phyloP scores from a whole-genome alignment of 2,113 vertebrate genomes.

The Corvus cornix region DNA sequence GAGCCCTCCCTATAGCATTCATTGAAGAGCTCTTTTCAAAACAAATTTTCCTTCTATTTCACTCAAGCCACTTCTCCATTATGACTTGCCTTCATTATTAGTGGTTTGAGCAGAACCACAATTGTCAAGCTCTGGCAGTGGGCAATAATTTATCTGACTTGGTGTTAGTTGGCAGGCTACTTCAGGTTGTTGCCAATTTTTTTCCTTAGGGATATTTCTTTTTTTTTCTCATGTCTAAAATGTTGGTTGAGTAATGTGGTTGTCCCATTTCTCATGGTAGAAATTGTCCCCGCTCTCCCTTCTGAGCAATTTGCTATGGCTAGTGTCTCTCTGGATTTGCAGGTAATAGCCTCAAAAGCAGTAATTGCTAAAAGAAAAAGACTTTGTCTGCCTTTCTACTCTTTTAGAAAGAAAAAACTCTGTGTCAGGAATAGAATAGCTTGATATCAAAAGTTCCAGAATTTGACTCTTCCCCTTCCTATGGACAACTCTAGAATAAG shows the following conservation, averaged over 20 bases:
- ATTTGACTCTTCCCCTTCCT: neutral
- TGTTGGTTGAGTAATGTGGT: neutral
- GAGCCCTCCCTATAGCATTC: neutral
- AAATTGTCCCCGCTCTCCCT: neutral
- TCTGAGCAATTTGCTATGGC: neutral
- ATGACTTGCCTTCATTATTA: neutral
- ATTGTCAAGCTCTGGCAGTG: accelerated
- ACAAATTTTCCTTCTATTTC: neutral
- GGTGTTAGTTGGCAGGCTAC: neutral
- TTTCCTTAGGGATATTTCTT: neutral
- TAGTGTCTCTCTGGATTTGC: neutral
- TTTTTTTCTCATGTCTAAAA: neutral
- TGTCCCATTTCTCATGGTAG: neutral
- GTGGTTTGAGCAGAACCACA: neutral
- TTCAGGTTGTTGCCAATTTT: neutral
- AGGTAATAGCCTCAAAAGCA: neutral
- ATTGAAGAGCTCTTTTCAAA: neutral
- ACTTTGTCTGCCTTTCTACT: neutral
- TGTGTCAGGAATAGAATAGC: neutral
- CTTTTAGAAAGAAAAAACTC: neutral
- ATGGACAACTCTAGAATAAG: neutral
- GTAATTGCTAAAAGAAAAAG: neutral
- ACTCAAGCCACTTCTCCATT: neutral
- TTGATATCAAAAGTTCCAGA: neutral
- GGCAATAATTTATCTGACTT: neutral